Conservation (phyloP, 2,113 vertebrate species). For the Cercocebus atys region DNA sequence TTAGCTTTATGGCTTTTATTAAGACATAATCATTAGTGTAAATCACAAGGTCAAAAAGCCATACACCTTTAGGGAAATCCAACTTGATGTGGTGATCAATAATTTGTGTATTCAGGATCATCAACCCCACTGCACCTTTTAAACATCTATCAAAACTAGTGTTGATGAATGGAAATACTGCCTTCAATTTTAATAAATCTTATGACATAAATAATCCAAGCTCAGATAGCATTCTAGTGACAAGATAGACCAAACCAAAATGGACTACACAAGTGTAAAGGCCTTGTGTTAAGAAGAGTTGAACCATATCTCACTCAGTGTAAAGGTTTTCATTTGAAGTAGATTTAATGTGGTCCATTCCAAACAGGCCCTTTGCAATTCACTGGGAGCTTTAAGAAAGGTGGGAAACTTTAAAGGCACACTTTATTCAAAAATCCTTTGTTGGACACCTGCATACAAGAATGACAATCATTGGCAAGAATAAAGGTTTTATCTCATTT, state of each 20-base stretch:
- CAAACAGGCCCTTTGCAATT: not conserved
- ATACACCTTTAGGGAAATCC: constrained; percentile 1
- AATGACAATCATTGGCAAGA: constrained; percentile 31
- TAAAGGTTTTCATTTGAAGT: constrained; percentile 32
- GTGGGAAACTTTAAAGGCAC: not conserved
- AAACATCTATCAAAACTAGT: constrained; percentile 8
- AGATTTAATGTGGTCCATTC: not conserved
- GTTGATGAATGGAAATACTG: not conserved
- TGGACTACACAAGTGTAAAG: not conserved
- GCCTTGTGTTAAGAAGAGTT: not conserved
- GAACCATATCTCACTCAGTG: not conserved
- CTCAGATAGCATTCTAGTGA: constrained; percentile 19
- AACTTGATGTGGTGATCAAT: not conserved
- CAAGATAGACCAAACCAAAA: not conserved
- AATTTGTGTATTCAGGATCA: not conserved
- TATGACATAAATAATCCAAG: constrained; percentile 28
- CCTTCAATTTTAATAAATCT: constrained; percentile 30
- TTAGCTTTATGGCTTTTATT: not conserved
- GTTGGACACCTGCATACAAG: constrained; percentile 8
- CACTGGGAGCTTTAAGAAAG: not conserved
- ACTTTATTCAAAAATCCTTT: constrained; percentile 34
- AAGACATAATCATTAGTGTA: constrained; percentile 13
- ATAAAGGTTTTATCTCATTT: constrained; percentile 54
- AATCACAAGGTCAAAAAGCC: constrained; percentile 6
- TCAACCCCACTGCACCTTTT: not conserved